A percentile compares a stretch with the other conserved stretches of the same genome.
These are phyloP conservation scores for Adoxophyes honmai DNA, from an alignment of 1,140 invertebrate species.

Conservation along the genomic window DNA sequence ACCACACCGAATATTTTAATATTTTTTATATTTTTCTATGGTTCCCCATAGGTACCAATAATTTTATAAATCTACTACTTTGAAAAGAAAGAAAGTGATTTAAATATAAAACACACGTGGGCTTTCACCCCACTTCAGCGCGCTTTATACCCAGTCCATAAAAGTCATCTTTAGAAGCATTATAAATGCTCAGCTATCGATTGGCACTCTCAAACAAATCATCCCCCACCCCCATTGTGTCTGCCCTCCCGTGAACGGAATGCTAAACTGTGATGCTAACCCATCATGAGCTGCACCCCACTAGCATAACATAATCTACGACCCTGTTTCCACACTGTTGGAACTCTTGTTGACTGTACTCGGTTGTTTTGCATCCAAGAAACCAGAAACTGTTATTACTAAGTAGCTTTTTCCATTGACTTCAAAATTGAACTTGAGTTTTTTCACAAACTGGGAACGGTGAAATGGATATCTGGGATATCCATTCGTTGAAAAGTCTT, in stretches of 20 bases:
- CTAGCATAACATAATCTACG: neutral
- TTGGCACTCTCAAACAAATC: constrained; percentile 34
- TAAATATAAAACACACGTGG: no score
- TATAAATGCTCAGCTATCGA: constrained; percentile 46
- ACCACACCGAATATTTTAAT: no score
- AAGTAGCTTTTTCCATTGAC: constrained; percentile 26
- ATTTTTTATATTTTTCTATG: no score
- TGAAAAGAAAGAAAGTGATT: no score
- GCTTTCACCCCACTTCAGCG: no score
- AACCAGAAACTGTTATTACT: constrained; percentile 30
- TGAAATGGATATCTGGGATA: no score
- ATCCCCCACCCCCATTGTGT: constrained; percentile 28
- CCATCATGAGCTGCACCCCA: constrained; percentile 20
- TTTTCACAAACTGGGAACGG: neutral
- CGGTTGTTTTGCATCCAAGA: constrained; percentile 27
- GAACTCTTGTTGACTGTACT: constrained; percentile 34
- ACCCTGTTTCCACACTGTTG: constrained; percentile 21
- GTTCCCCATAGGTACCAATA: no score
- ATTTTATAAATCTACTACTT: no score
- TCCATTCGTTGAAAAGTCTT: no score
- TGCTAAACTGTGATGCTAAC: constrained; percentile 39
- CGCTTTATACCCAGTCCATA: constrained; percentile 26
- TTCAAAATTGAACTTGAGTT: constrained; percentile 26
- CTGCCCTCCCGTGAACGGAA: constrained; percentile 35
- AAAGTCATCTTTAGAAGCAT: constrained; percentile 51